Evolutionary conservation across 1,140 invertebrate genomes (phyloP).

Genomic region (Periplaneta americana): DNA sequence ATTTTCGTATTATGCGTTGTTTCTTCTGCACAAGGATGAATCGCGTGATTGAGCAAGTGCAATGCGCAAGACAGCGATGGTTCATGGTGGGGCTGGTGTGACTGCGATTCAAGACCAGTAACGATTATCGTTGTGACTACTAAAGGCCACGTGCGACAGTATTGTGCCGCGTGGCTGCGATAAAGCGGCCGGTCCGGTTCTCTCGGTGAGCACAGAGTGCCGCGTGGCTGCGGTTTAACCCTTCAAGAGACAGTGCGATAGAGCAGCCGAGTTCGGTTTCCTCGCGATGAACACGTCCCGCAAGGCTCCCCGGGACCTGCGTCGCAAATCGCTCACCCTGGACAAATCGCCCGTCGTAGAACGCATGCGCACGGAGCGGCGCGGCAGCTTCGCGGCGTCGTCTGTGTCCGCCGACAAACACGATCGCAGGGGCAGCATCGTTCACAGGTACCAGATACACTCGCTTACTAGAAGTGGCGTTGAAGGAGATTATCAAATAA

Average conservation of each 20-base stretch:
- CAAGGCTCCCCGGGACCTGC: constrained; percentile 14
- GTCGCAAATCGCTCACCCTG: constrained; percentile 33
- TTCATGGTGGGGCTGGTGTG: too few relatives aligned
- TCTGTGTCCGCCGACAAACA: constrained; percentile 18
- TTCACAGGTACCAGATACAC: constrained; percentile 32
- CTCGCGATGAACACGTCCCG: not conserved
- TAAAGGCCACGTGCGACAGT: not conserved
- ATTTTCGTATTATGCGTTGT: too few relatives aligned
- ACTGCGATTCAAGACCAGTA: too few relatives aligned
- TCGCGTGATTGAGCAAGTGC: too few relatives aligned
- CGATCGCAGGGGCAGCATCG: constrained; percentile 31
- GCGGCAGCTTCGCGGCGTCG: constrained; percentile 28
- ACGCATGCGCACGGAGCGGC: constrained; percentile 15
- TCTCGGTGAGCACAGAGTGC: not conserved
- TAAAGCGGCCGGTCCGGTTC: not conserved
- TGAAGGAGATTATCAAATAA: too few relatives aligned
- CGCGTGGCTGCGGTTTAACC: too few relatives aligned
- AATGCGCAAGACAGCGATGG: too few relatives aligned
- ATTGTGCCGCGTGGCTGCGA: not conserved
- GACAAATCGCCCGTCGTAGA: constrained; percentile 22
- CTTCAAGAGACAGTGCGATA: too few relatives aligned
- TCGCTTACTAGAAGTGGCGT: too few relatives aligned
- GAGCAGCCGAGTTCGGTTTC: too few relatives aligned
- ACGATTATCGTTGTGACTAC: not conserved
- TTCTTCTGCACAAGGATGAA: too few relatives aligned